A percentile compares a stretch with the other conserved stretches of the same genome.
Conservation (phyloP, 2,888 invertebrate genomes). For the Anoplius nigerrimus region DNA sequence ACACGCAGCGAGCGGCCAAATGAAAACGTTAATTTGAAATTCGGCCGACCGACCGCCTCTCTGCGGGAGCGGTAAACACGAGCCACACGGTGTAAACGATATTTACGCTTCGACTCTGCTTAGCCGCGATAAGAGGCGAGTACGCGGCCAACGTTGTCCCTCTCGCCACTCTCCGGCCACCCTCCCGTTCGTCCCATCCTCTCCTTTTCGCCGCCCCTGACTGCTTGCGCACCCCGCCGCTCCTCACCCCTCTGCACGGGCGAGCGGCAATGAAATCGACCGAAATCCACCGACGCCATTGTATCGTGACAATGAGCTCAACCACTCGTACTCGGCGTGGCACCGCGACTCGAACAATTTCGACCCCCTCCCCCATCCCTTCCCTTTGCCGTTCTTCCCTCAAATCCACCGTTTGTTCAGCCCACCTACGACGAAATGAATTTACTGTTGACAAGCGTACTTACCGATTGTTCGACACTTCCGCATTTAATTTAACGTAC, state of each 20-base stretch:
- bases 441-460: constrained; percentile 2
- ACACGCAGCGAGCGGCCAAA: constrained; percentile 23
- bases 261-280: constrained; percentile 17
- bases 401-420: constrained; percentile 5
- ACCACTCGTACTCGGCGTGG: constrained; percentile 9
- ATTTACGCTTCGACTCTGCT: constrained; percentile 19
- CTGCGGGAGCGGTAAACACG: constrained; percentile 5
- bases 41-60: constrained; percentile 17
- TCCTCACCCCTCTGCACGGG: neutral
- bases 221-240: neutral
- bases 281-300: constrained; percentile 24
- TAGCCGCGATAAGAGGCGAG: constrained; percentile 26
- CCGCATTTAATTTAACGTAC: too few species aligned
- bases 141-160: neutral
- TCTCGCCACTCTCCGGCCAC: neutral
- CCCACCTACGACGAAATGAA: constrained; percentile 1
- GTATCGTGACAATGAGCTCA: constrained; percentile 14
- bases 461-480: neutral
- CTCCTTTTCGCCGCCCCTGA: too few species aligned
- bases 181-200: neutral
- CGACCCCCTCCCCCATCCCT: too few species aligned
- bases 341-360: constrained; percentile 6
- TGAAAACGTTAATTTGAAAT: constrained; percentile 45
- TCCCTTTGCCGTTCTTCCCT: too few species aligned
- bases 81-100: constrained; percentile 12